A percentile compares a stretch with the other conserved stretches of the same genome.
Evolutionary conservation across 2,888 invertebrate species (phyloP).

Genomic region (Congeria kusceri): DNA sequence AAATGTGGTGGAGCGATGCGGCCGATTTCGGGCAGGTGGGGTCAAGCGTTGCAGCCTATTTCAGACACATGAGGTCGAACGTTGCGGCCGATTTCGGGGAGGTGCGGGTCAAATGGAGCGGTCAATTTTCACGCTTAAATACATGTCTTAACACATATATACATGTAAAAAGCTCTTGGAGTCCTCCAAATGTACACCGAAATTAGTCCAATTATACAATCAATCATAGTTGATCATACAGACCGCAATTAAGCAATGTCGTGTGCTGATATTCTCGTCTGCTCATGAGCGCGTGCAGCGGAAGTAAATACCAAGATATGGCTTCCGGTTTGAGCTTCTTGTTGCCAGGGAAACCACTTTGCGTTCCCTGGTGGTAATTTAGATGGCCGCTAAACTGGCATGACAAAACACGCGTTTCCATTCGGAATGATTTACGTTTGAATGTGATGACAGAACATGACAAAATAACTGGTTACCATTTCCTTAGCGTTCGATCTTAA

Average conservation of each 20-base stretch:
- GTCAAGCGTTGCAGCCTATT: too few relatives aligned
- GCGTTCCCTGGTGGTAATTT: constrained; percentile 49
- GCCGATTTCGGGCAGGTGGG: too few relatives aligned
- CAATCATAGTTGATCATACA: constrained; percentile 5
- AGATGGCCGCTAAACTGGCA: constrained; percentile 49
- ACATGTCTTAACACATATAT: too few relatives aligned
- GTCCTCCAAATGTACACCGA: too few relatives aligned
- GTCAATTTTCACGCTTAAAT: too few relatives aligned
- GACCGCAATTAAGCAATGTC: neutral
- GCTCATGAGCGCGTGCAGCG: constrained; percentile 56
- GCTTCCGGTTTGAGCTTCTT: constrained; percentile 50
- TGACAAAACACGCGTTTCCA: constrained; percentile 58
- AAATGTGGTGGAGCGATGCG: too few relatives aligned
- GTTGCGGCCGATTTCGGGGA: too few relatives aligned
- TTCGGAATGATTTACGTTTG: constrained; percentile 57
- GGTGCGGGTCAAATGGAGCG: too few relatives aligned
- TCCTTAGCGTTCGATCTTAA: too few relatives aligned
- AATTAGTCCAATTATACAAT: neutral
- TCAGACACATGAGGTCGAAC: too few relatives aligned
- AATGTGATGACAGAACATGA: constrained; percentile 46
- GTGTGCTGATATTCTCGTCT: constrained; percentile 11
- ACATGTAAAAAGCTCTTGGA: too few relatives aligned
- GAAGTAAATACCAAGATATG: constrained; percentile 53
- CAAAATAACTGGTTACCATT: too few relatives aligned
- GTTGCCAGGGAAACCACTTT: constrained; percentile 67